Evolutionary conservation across 53 echinoderm and acorn worm species (phyloP).

Genomic region (Stichopus horrens): DNA sequence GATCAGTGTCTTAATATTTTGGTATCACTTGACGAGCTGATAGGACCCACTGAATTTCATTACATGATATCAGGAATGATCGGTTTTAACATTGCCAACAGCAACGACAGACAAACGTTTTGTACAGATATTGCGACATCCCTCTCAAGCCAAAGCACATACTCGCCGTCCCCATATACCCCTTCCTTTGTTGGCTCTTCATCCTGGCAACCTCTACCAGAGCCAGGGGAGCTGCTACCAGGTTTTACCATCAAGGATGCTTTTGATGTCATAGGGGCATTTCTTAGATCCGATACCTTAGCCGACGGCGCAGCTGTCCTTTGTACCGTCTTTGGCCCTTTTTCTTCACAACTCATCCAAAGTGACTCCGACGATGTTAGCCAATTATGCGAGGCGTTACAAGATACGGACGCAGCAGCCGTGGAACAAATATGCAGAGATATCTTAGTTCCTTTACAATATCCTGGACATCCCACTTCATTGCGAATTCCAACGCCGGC

Average conservation of each 20-base stretch:
- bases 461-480: not conserved
- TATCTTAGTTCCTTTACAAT: not conserved
- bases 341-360: not conserved
- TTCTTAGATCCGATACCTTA: not conserved
- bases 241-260: slow-evolving; percentile 4
- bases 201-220: too few species aligned
- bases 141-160: not conserved
- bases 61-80: not conserved
- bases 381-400: not conserved
- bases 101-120: not conserved
- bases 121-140: not conserved
- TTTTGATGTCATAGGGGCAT: not conserved
- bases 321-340: not conserved
- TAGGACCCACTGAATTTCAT: not conserved
- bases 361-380: not conserved
- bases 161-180: not conserved
- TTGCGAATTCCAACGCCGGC: not conserved
- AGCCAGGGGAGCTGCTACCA: not conserved
- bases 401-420: not conserved
- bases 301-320: not conserved
- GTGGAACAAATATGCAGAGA: not conserved
- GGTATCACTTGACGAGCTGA: not conserved
- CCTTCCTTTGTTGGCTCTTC: not conserved
- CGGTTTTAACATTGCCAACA: not conserved
- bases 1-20: not conserved